These are phyloP conservation scores for Tipula lateralis DNA, from an alignment of 2,888 invertebrate genomes.

Conservation along the genomic window DNA sequence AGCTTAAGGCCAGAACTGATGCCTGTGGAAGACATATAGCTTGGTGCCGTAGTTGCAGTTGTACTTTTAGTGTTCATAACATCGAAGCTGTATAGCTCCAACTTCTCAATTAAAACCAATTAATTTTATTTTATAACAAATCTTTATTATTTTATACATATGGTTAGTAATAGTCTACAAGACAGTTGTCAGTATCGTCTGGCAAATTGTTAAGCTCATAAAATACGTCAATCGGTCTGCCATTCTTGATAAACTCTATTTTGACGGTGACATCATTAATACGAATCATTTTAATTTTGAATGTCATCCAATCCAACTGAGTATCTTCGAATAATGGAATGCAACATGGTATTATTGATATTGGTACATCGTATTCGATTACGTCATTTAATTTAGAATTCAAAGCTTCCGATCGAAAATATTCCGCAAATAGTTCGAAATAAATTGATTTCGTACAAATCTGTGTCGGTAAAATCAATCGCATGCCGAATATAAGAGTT, in stretches of 20 bases:
- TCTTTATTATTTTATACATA: no score
- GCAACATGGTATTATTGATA: background rate
- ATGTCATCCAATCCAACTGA: background rate
- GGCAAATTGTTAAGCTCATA: background rate
- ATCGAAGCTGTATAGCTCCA: no score
- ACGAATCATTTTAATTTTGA: background rate
- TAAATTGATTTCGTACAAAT: background rate
- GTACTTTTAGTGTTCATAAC: no score
- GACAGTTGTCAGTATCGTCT: background rate
- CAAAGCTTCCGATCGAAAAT: background rate
- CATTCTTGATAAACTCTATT: background rate
- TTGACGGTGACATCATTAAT: background rate
- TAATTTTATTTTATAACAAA: no score
- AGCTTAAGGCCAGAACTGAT: no score
- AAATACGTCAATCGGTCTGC: background rate
- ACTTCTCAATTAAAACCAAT: no score
- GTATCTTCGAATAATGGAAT: background rate
- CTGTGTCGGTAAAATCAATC: background rate
- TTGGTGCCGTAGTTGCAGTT: no score
- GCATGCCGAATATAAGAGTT: background rate
- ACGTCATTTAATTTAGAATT: background rate
- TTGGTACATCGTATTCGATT: background rate
- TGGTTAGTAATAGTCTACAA: background rate
- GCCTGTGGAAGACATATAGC: no score
- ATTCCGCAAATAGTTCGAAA: background rate